phyloP scores from a whole-genome alignment of 2,888 invertebrate genomes.

The Philopedon plagiatum region DNA sequence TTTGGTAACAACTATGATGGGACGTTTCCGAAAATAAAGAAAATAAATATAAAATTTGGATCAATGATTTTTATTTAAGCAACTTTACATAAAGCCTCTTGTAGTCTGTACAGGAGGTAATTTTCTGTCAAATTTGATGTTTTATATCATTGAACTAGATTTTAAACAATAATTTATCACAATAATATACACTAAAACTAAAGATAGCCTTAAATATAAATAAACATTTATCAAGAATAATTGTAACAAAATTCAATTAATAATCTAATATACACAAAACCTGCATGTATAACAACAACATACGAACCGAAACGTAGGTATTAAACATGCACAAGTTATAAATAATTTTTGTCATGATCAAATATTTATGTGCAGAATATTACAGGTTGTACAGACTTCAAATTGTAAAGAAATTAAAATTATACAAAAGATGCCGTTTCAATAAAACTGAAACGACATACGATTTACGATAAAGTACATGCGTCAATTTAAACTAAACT shows the following conservation, averaged over 20 bases:
- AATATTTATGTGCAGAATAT: conserved; percentile 63
- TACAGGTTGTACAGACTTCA: conserved; percentile 68
- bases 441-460: conserved; percentile 69
- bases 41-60: conserved; percentile 22
- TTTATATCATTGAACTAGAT: conserved; percentile 36
- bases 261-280: conserved; percentile 51
- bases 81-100: conserved; percentile 68
- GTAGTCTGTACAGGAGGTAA: conserved; percentile 68
- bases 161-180: conserved; percentile 48
- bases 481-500: conserved; percentile 23
- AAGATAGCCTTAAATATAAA: conserved; percentile 49
- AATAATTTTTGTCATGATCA: conserved; percentile 51
- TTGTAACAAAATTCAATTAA: conserved; percentile 53
- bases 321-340: conserved; percentile 43
- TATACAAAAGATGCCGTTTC: conserved; percentile 63
- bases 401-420: conserved; percentile 62
- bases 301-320: conserved; percentile 30
- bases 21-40: neutral
- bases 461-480: conserved; percentile 34
- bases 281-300: conserved; percentile 47
- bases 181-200: conserved; percentile 52
- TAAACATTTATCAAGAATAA: conserved; percentile 54
- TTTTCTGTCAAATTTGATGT: conserved; percentile 56
- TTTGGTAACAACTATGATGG: too few relatives aligned
- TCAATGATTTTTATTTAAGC: conserved; percentile 65